phyloP scores from a whole-genome alignment of 2,797 vertebrate genomes.

The Peromyscus nudipes region DNA sequence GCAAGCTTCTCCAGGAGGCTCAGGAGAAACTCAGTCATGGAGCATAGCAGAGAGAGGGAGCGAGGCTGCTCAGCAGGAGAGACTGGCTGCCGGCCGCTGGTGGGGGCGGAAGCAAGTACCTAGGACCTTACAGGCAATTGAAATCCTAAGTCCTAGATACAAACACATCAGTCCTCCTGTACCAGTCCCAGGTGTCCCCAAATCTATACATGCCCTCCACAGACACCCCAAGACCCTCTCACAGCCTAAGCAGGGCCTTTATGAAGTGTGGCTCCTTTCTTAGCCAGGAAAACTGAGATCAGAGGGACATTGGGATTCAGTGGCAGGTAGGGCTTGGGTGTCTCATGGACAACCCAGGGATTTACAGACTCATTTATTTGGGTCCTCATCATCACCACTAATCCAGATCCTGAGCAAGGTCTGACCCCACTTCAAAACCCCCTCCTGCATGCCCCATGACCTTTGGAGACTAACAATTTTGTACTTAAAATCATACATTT shows the following conservation, averaged over 20 bases:
- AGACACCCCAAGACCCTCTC: background rate
- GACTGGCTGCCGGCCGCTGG: background rate
- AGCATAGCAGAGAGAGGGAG: fast-evolving
- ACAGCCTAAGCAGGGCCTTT: background rate
- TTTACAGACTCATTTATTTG: background rate
- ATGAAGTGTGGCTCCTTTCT: background rate
- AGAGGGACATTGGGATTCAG: background rate
- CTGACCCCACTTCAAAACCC: background rate
- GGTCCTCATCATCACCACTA: background rate
- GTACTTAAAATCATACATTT: background rate
- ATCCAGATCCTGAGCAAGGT: background rate
- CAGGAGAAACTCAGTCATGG: background rate
- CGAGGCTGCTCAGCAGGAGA: fast-evolving
- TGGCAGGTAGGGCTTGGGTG: background rate
- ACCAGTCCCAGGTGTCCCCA: background rate
- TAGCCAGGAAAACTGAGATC: background rate
- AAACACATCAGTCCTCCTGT: background rate
- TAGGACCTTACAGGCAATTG: background rate
- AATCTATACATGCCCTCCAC: background rate
- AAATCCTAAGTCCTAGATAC: background rate
- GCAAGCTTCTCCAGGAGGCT: conserved; percentile 54
- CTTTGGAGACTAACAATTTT: background rate
- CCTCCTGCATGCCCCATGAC: fast-evolving
- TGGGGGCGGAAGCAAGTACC: fast-evolving
- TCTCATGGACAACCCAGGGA: too few species aligned